Conservation (phyloP, 2,113 vertebrate species). For the Hippocampus mohnikei region DNA sequence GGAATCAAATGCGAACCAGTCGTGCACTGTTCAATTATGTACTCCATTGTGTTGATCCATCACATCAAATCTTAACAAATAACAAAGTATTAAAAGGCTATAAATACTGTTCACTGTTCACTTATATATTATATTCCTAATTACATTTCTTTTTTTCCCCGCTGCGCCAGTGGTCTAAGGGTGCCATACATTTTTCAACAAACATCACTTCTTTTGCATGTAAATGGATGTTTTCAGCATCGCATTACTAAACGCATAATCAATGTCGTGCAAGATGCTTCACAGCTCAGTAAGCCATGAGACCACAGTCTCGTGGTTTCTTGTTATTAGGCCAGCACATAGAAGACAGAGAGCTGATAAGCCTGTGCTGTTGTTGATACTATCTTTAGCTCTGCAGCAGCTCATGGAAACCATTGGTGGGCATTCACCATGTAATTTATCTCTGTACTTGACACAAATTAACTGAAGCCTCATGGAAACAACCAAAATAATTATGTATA, state of each 20-base stretch:
- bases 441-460: slow-evolving; percentile 26
- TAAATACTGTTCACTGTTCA: background rate
- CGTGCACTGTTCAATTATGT: no score
- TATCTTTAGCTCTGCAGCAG: slow-evolving; percentile 50
- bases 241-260: slow-evolving; percentile 11
- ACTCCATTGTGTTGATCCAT: no score
- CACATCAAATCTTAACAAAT: no score
- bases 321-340: slow-evolving; percentile 19
- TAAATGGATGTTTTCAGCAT: background rate
- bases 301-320: background rate
- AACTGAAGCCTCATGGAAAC: slow-evolving; percentile 30
- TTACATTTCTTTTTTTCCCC: slow-evolving; percentile 1
- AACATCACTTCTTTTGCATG: background rate
- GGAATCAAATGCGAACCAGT: no score
- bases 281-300: slow-evolving; percentile 7
- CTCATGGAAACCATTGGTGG: slow-evolving; percentile 26
- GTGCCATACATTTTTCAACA: slow-evolving; percentile 15
- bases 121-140: background rate
- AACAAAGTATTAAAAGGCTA: no score
- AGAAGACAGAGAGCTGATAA: slow-evolving; percentile 30
- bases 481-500: slow-evolving; percentile 25
- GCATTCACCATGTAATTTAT: slow-evolving; percentile 52
- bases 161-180: background rate
- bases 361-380: slow-evolving; percentile 24
- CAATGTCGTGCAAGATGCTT: background rate